A percentile compares a stretch with the other conserved stretches of the same genome.
Conservation (phyloP, 2,797 vertebrate species). For the Neopelma chrysocephalum region DNA sequence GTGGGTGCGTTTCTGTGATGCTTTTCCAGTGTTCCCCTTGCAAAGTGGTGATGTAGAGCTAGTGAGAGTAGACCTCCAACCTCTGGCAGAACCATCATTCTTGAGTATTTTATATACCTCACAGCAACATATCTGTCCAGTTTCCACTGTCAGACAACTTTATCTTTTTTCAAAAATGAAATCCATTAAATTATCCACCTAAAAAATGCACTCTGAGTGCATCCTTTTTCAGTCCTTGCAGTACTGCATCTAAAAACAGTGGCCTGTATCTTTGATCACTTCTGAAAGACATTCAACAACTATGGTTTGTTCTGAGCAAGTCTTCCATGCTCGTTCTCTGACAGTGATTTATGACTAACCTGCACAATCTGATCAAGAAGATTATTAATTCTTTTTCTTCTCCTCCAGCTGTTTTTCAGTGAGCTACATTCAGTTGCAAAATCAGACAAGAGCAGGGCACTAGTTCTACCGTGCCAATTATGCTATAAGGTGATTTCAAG, state of each 20-base stretch:
- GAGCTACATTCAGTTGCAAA: not conserved
- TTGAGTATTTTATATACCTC: not conserved
- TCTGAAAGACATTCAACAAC: not conserved
- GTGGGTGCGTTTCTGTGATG: not conserved
- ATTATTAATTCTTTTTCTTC: slow-evolving; percentile 34
- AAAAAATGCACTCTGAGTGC: not conserved
- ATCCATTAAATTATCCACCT: not conserved
- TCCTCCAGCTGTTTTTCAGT: not conserved
- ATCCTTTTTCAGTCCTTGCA: not conserved
- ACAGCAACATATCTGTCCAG: not conserved
- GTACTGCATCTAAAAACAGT: not conserved
- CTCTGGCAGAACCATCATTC: not conserved
- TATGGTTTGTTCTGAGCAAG: not conserved
- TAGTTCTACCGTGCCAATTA: not conserved
- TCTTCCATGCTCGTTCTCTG: not conserved
- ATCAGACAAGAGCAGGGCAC: not conserved
- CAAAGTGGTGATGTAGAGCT: not conserved
- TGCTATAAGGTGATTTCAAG: not conserved
- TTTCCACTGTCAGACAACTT: not conserved
- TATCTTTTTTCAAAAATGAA: not conserved
- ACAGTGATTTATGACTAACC: slow-evolving; percentile 50
- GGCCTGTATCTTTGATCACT: not conserved
- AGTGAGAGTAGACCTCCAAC: not conserved
- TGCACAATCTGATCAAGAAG: not conserved
- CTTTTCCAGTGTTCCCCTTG: not conserved